Conservation (phyloP, 2,797 vertebrate species). For the Danio kyathit region DNA sequence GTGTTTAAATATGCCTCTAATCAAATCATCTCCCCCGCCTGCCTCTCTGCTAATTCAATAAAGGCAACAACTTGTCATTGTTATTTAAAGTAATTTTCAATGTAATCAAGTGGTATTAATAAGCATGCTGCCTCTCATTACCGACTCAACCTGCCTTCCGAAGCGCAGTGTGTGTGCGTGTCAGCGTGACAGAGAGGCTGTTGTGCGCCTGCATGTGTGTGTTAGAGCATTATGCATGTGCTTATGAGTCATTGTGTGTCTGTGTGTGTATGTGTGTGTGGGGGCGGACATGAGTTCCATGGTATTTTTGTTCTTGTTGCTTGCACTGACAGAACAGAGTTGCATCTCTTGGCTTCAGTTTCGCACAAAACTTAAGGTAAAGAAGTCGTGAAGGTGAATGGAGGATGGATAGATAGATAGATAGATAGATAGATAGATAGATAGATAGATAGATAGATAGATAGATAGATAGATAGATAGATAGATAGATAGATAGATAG, state of each 20-base stretch:
- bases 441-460: background rate
- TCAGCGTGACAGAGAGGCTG: constrained; percentile 42
- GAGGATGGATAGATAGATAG: background rate
- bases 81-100: constrained; percentile 67
- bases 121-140: constrained; percentile 82
- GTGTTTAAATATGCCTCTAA: constrained; percentile 62
- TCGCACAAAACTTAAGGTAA: background rate
- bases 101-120: constrained; percentile 81
- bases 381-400: constrained; percentile 1
- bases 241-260: constrained; percentile 53
- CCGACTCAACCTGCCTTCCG: constrained; percentile 73
- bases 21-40: constrained; percentile 68
- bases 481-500: background rate
- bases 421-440: background rate
- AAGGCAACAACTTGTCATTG: constrained; percentile 68
- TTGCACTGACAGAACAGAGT: constrained; percentile 38
- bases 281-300: constrained; percentile 46
- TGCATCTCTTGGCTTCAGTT: constrained; percentile 23
- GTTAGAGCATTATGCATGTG: constrained; percentile 39
- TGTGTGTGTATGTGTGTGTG: constrained; percentile 37
- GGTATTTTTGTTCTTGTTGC: constrained; percentile 55
- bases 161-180: constrained; percentile 52
- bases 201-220: constrained; percentile 48
- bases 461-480: background rate
- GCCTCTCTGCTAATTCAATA: constrained; percentile 70